Evolutionary conservation across 2,113 vertebrate species (phyloP), one percentile per base, ranked within the genome.

Genomic region (Notarius lentiginosus): DNA sequence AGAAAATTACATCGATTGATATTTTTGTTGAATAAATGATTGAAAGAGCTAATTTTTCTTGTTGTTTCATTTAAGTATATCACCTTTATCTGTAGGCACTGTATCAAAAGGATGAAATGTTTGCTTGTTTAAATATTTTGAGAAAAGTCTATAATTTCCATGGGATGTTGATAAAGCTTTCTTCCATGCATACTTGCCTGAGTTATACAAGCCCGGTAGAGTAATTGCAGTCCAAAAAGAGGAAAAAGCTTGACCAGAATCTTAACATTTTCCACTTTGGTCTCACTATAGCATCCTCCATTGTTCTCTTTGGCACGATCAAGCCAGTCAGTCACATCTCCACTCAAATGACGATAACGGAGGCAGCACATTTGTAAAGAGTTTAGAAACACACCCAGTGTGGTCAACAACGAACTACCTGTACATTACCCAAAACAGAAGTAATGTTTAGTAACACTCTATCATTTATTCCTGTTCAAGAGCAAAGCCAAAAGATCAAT

Each of bases 221-320:
- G 82, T 70, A 99, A 90, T 90, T 99, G 97, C 87, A 96, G 96
- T n/a, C 93, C 47, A 10, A 97, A 96, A 47, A 99, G 87, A 0
- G 96, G 97, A 79, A 98, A 96, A 85, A 99, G 95, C 30, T 92
- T 93, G 58, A 94, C 84, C 7, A 98, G 92, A 0, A 92, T 92
- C 91, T 97, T 97, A 0, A 95, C 95, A 68, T 96, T 95, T 90
- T 98, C 96, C 77, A 97, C 97, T 1, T 96, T 96, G 0, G 88
- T 94, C 91, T 98, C 96, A 0, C 93, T 96, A 92, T 95, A 97
- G 1, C 89, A 87, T 0, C 96, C 95, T 0, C 97, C 96, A 0
- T 96, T 94, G 92, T 96, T 96, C 55, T 95, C 95, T 90, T 97
- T 97, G 76, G 96, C 96, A 0, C 95, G 95, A 90, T 97, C 97